These are phyloP conservation scores for Poliocrania exsul DNA, from an alignment of 2,797 vertebrate species.

Conservation along the genomic window DNA sequence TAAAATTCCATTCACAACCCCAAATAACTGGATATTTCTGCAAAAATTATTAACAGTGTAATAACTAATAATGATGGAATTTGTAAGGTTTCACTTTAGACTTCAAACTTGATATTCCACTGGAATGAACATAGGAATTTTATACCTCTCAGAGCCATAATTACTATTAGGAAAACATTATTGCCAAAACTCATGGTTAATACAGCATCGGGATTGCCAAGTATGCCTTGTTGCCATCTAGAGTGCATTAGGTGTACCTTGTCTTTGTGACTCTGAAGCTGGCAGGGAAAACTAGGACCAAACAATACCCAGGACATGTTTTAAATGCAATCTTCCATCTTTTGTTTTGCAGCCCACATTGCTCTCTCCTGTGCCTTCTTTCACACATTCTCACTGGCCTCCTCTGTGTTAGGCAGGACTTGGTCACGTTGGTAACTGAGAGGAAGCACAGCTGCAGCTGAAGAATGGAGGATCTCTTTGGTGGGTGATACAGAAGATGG, in stretches of 20 bases:
- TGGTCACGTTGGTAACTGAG: rapidly evolving
- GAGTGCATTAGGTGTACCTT: rapidly evolving
- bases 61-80: not conserved
- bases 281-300: not conserved
- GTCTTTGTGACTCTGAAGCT: not conserved
- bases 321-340: not conserved
- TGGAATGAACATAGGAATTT: not conserved
- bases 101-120: not conserved
- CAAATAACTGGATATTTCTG: not conserved
- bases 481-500: not conserved
- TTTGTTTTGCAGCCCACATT: not conserved
- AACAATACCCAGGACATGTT: not conserved
- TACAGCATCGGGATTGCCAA: not conserved
- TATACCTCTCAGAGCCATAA: not conserved
- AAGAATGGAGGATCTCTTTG: not conserved
- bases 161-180: not conserved
- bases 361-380: not conserved
- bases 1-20: not conserved
- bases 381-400: not conserved
- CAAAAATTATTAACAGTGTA: slow-evolving; percentile 14
- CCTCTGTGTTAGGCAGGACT: not conserved
- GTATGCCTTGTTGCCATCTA: not conserved
- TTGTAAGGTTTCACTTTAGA: not conserved
- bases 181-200: not conserved
- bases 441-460: not conserved